These are phyloP conservation scores for Mastacembelus armatus DNA, from an alignment of 2,797 vertebrate genomes.

Conservation along the genomic window DNA sequence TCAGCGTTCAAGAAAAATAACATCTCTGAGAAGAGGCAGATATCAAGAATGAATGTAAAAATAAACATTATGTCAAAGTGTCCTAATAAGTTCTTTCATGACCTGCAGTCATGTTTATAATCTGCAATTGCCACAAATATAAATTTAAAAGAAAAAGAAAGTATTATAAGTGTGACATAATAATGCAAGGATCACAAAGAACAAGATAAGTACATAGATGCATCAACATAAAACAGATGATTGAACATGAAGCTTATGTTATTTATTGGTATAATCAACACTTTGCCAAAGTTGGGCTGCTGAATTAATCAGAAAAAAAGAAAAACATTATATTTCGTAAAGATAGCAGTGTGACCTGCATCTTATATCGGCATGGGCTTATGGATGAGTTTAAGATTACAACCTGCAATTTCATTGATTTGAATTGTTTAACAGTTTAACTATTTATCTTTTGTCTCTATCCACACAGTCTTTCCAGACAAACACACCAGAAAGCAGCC, in stretches of 20 bases:
- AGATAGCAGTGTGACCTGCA: slow-evolving; percentile 72
- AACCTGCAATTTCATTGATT: slow-evolving; percentile 23
- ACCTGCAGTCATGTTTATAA: not conserved
- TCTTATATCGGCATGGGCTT: slow-evolving; percentile 25
- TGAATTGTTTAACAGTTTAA: slow-evolving; percentile 43
- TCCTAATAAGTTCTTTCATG: not conserved
- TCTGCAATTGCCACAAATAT: too few species aligned
- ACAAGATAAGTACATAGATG: too few species aligned
- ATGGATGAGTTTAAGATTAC: slow-evolving; percentile 21
- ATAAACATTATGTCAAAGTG: not conserved
- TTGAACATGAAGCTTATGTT: too few species aligned
- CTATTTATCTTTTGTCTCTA: slow-evolving; percentile 29
- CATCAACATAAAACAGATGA: too few species aligned
- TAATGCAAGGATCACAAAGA: too few species aligned
- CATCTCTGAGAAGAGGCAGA: not conserved
- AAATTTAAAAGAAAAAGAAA: too few species aligned
- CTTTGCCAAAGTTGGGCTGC: too few species aligned
- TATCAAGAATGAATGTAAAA: not conserved
- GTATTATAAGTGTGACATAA: not conserved
- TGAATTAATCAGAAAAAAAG: too few species aligned
- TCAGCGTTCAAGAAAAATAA: not conserved
- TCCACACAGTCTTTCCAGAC: slow-evolving; percentile 26
- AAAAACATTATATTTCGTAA: too few species aligned
- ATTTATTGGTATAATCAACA: too few species aligned
- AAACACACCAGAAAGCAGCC: slow-evolving; percentile 49